phyloP scores from a whole-genome alignment of 2,888 invertebrate genomes.

The Sphinx pinastri region DNA sequence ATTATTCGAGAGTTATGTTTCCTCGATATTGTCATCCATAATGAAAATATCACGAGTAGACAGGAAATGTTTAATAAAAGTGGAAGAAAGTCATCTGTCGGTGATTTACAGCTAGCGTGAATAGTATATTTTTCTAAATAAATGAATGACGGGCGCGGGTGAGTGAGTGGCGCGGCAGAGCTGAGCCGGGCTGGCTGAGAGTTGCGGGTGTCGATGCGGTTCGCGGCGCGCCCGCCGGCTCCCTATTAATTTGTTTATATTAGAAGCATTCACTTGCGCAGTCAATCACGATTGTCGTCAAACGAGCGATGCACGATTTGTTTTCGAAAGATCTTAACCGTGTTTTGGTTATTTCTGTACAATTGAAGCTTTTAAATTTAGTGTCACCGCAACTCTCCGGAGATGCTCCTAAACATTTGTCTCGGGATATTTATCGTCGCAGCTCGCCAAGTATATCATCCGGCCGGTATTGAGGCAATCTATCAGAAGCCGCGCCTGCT shows the following conservation, averaged over 20 bases:
- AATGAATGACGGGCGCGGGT: slow-evolving; percentile 60
- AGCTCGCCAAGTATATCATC: slow-evolving; percentile 80
- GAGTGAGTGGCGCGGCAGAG: slow-evolving; percentile 39
- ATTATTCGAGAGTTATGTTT: slow-evolving; percentile 67
- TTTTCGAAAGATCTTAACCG: slow-evolving; percentile 83
- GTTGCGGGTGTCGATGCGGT: slow-evolving; percentile 54
- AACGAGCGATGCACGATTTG: slow-evolving; percentile 82
- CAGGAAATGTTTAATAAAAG: slow-evolving; percentile 71
- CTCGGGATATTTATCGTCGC: slow-evolving; percentile 81
- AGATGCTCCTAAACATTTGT: slow-evolving; percentile 81
- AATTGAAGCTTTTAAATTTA: slow-evolving; percentile 84
- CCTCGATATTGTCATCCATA: slow-evolving; percentile 61
- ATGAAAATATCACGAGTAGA: slow-evolving; percentile 62
- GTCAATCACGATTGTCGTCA: slow-evolving; percentile 82
- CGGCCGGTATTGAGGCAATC: slow-evolving; percentile 80
- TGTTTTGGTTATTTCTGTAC: slow-evolving; percentile 83
- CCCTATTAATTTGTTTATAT: slow-evolving; percentile 84
- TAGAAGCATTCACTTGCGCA: slow-evolving; percentile 82
- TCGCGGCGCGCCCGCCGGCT: slow-evolving; percentile 56
- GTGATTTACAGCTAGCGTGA: slow-evolving; percentile 67
- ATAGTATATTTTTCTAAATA: slow-evolving; percentile 65
- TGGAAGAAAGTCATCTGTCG: slow-evolving; percentile 51
- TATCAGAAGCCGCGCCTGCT: slow-evolving; percentile 77
- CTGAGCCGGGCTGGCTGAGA: slow-evolving; percentile 18
- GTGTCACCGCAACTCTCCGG: slow-evolving; percentile 82